Base-by-base conservation (phyloP, 2,113 vertebrate genomes). In the Gobiocypris rarus region DNA sequence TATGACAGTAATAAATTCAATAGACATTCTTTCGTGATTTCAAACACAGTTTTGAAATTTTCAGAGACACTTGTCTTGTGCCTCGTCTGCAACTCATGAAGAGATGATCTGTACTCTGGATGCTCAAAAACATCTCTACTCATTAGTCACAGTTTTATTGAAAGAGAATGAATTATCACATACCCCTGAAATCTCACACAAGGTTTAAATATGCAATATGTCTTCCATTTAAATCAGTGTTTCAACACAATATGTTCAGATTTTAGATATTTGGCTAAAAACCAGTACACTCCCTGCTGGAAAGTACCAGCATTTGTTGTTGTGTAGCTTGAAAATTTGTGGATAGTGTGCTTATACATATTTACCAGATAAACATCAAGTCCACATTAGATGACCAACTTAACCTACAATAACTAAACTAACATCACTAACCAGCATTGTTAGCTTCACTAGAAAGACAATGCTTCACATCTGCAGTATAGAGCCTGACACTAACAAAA, bases 161-260 rank as follows among this genome's bases (percentile, higher is more conserved):
- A 56, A 13, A 76, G 50, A 34, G 9, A 52, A 71, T 8, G 19
- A 71, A 71, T 71, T 45, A 15, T 38, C 28, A 54, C 17, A 34
- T 28, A 19, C 1, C 28, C 45, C 17, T 34, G 14, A 75, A 54
- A 54, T 43, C 8, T 31, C 26, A 31, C 6, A 75, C 24, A 54
- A 54, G 9, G 22, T 26, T 67, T 28, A 67, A 17, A 67, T 15
- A 48, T 24, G 41, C 38, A 71, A 3, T 31, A 17, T 75, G 22
- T 71, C 38, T 71, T 2, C 22, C 9, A 45, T 71, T 71, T 43
- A 43, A 71, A 45, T 71, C 69, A 38, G 17, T 24, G 69, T 71
- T 71, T 45, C 22, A 45, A 43, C 69, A 71, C 22, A 45, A 71
- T 48, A 9, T 73, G 70, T 45, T n/a, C 67, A n/a, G 67, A 70